phyloP scores from a whole-genome alignment of 2,888 invertebrate species.

The Silvanus unidentatus region DNA sequence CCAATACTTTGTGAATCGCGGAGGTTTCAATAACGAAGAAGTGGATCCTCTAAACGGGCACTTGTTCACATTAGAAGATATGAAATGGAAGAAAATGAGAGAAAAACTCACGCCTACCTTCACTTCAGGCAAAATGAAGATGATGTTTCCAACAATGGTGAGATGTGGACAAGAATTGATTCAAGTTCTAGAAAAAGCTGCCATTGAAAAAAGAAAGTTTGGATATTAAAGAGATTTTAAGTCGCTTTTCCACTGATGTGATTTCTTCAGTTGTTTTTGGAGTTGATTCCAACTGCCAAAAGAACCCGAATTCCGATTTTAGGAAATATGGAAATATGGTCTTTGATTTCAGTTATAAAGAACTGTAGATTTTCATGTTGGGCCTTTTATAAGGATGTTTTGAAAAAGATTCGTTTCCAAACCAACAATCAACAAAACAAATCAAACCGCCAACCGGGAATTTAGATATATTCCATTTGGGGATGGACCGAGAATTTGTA shows the following conservation, averaged over 20 bases:
- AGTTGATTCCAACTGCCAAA: constrained; percentile 51
- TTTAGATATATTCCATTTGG: constrained; percentile 37
- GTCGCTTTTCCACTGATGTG: constrained; percentile 48
- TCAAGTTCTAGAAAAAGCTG: constrained; percentile 41
- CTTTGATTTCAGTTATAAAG: constrained; percentile 9
- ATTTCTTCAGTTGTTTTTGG: constrained; percentile 55
- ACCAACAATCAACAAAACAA: no score
- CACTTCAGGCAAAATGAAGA: constrained; percentile 59
- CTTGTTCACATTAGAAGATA: constrained; percentile 15
- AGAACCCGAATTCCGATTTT: constrained; percentile 50
- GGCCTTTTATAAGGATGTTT: no score
- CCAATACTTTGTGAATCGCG: constrained; percentile 32
- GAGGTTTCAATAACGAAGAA: constrained; percentile 26
- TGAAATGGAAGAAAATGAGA: constrained; percentile 14
- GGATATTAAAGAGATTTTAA: constrained; percentile 46
- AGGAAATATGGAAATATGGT: constrained; percentile 23
- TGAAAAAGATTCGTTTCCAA: no score
- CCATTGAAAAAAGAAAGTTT: constrained; percentile 17
- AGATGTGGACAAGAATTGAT: constrained; percentile 50
- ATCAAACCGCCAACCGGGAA: no score
- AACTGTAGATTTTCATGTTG: no score
- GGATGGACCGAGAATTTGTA: constrained; percentile 40
- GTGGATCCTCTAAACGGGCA: constrained; percentile 29
- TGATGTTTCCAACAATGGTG: constrained; percentile 56
- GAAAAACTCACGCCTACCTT: constrained; percentile 55